phyloP scores from a whole-genome alignment of 2,797 vertebrate genomes.

The Atherinosoma microstoma region DNA sequence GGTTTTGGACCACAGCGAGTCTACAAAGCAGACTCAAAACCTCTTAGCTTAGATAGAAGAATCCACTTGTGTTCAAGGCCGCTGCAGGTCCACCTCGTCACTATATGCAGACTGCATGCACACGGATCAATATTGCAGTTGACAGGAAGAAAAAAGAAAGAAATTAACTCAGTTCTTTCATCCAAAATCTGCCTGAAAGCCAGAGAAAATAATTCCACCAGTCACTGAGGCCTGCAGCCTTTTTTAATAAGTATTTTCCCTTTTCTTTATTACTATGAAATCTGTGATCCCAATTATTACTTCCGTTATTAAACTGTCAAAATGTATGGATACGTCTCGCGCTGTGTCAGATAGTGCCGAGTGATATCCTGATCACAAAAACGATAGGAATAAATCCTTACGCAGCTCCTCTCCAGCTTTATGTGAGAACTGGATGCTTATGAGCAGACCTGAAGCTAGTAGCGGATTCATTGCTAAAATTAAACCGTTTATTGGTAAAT shows the following conservation, averaged over 20 bases:
- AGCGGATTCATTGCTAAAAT: neutral
- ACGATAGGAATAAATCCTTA: neutral
- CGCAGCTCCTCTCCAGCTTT: neutral
- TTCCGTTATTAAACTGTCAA: conserved; percentile 6
- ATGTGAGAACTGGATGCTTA: neutral
- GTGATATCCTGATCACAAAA: too few relatives aligned
- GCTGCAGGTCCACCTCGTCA: too few relatives aligned
- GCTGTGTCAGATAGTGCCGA: neutral
- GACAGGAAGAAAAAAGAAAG: too few relatives aligned
- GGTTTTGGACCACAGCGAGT: too few relatives aligned
- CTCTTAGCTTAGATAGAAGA: too few relatives aligned
- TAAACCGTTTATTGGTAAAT: neutral
- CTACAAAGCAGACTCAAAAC: too few relatives aligned
- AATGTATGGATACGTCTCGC: too few relatives aligned
- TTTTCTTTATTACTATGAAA: conserved; percentile 6
- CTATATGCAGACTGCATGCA: too few relatives aligned
- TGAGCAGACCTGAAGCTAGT: neutral
- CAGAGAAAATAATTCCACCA: neutral
- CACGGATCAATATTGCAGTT: too few relatives aligned
- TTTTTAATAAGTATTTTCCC: neutral
- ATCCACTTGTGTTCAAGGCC: too few relatives aligned
- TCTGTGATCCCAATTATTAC: neutral
- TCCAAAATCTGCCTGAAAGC: neutral
- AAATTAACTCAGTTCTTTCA: too few relatives aligned
- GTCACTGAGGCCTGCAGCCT: neutral